Percentiles rank a stretch among this genome's conserved stretches.
Evolutionary conservation across 2,888 invertebrate species (phyloP).

Genomic region (Chorisops tibialis): DNA sequence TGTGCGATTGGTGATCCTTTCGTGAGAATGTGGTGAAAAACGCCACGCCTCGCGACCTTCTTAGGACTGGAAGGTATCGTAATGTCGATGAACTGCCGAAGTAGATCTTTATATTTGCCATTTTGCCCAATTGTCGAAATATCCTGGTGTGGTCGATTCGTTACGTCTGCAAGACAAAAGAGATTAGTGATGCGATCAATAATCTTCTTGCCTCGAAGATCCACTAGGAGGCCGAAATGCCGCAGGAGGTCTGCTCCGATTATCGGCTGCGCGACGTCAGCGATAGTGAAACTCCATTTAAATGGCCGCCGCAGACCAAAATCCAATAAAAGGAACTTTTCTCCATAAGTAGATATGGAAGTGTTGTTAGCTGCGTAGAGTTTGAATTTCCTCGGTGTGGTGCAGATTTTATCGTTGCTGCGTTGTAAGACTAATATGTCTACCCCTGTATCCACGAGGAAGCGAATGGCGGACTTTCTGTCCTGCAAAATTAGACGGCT

Average conservation of each 20-base stretch:
- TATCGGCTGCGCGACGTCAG: slow-evolving; percentile 25
- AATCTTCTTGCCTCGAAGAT: background rate
- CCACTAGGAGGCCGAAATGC: slow-evolving; percentile 11
- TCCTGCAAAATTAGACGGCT: background rate
- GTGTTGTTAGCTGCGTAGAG: slow-evolving; percentile 22
- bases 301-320: slow-evolving; percentile 14
- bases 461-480: background rate
- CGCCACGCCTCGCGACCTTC: background rate
- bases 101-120: background rate
- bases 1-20: slow-evolving; percentile 18
- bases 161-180: background rate
- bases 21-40: slow-evolving; percentile 26
- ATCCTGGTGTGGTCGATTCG: background rate
- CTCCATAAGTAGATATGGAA: slow-evolving; percentile 5
- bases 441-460: background rate
- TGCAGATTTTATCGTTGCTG: background rate
- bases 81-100: background rate
- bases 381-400: background rate
- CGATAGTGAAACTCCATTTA: slow-evolving; percentile 16
- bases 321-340: background rate
- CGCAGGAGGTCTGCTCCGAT: slow-evolving; percentile 26
- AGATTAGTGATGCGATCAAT: slow-evolving; percentile 14
- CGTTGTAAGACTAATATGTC: background rate
- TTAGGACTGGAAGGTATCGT: background rate
- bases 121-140: background rate